phyloP scores from a whole-genome alignment of 30 jellyfish, hydroid and myxozoan genomes.

The Nemopilema nomurai region DNA sequence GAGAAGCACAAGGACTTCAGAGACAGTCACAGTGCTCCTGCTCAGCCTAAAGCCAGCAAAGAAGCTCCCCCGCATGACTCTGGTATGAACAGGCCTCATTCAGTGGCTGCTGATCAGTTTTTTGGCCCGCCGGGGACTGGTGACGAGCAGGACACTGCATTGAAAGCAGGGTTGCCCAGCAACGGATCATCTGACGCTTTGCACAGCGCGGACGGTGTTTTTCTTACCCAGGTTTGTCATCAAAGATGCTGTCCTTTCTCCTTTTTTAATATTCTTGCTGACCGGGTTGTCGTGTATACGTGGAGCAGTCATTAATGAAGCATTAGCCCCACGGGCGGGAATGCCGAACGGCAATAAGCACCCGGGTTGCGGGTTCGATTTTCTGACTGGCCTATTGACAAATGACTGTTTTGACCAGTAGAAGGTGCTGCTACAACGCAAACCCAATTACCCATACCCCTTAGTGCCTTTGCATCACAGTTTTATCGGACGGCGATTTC shows the following conservation, averaged over 20 bases:
- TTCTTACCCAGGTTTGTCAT: constrained; percentile 53
- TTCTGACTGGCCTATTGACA: too few species aligned
- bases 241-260: not conserved
- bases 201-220: constrained; percentile 36
- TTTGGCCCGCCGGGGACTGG: not conserved
- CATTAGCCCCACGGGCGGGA: too few species aligned
- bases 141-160: not conserved
- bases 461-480: too few species aligned
- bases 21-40: constrained; percentile 41
- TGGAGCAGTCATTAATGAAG: too few species aligned
- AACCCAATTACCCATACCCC: too few species aligned
- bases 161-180: not conserved
- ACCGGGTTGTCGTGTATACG: not conserved
- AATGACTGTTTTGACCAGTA: too few species aligned
- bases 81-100: not conserved
- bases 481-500: too few species aligned
- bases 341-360: too few species aligned
- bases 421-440: too few species aligned
- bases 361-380: too few species aligned
- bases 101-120: constrained; percentile 44
- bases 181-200: not conserved
- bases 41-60: not conserved
- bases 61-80: not conserved
- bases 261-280: not conserved
- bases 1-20: constrained; percentile 3